These are phyloP conservation scores for Aphelenchoides avenae DNA, from an alignment of 1,140 invertebrate species.

Conservation along the genomic window DNA sequence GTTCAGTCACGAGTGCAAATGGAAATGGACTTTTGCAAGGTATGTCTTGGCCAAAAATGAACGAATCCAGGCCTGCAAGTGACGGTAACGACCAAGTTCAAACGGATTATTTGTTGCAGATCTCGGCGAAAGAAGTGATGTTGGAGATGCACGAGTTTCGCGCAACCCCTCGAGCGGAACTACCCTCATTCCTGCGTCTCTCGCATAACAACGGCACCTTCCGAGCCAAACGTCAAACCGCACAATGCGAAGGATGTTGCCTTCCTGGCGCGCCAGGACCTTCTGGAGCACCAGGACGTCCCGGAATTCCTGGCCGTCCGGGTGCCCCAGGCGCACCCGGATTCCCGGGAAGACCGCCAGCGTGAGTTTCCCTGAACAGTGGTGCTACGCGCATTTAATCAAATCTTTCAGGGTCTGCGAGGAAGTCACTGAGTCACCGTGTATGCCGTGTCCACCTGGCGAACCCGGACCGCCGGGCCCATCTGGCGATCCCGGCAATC, in stretches of 20 bases:
- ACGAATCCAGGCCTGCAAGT: background rate
- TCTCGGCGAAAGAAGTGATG: conserved; percentile 59
- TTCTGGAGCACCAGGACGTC: conserved; percentile 50
- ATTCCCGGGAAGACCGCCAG: conserved; percentile 57
- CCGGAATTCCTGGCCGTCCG: conserved; percentile 52
- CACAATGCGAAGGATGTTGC: conserved; percentile 54
- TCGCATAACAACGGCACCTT: conserved; percentile 19
- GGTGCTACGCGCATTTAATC: background rate
- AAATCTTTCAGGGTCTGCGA: conserved; percentile 46
- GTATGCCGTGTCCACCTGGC: conserved; percentile 55
- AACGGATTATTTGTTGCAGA: conserved; percentile 25
- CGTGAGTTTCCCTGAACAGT: conserved; percentile 28
- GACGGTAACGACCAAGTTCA: background rate
- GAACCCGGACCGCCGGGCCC: conserved; percentile 45
- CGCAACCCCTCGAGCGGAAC: conserved; percentile 9
- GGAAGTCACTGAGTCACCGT: conserved; percentile 57
- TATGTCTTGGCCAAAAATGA: conserved; percentile 7
- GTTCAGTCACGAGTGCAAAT: conserved; percentile 52
- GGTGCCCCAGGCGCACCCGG: conserved; percentile 52
- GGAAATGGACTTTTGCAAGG: conserved; percentile 60
- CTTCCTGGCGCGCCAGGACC: conserved; percentile 52
- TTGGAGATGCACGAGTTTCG: conserved; percentile 56
- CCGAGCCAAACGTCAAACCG: conserved; percentile 30
- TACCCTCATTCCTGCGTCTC: conserved; percentile 19
- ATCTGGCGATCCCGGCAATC: conserved; percentile 45